Evolutionary conservation across 2,888 invertebrate genomes (phyloP).

Genomic region (Drosophila borborema): DNA sequence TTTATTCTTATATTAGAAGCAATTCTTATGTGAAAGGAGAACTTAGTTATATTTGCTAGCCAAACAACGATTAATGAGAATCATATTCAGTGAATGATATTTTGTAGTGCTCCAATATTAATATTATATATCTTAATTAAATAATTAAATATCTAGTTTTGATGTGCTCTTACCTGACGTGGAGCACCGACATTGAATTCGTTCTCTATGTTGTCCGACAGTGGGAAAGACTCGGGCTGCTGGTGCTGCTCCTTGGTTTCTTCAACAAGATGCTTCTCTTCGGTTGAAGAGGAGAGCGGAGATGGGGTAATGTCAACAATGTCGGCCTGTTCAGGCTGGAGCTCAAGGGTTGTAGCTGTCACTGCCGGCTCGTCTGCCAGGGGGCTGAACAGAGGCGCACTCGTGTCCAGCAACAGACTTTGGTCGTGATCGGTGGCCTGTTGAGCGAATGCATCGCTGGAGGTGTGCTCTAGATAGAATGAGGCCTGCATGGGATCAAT

Average conservation of each 20-base stretch:
- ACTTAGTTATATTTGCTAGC: background rate
- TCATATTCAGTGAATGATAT: background rate
- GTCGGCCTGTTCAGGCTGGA: constrained; percentile 60
- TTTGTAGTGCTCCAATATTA: background rate
- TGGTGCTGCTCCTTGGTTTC: constrained; percentile 75
- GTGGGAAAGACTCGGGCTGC: constrained; percentile 28
- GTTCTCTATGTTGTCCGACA: constrained; percentile 54
- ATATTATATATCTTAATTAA: background rate
- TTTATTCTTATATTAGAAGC: no score
- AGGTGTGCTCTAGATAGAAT: constrained; percentile 72
- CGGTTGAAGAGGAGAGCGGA: constrained; percentile 67
- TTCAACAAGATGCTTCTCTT: constrained; percentile 80
- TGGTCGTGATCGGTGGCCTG: constrained; percentile 34
- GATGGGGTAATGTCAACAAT: constrained; percentile 66
- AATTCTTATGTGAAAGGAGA: no score
- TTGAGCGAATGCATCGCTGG: constrained; percentile 47
- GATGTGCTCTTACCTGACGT: constrained; percentile 55
- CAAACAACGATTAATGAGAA: background rate
- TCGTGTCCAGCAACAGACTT: constrained; percentile 64
- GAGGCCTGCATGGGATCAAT: constrained; percentile 80
- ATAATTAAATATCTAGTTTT: background rate
- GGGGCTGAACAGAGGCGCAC: constrained; percentile 49
- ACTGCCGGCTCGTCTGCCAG: constrained; percentile 31
- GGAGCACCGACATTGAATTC: constrained; percentile 64
- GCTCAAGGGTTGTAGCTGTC: constrained; percentile 35